These are phyloP conservation scores for Notospermus geniculatus DNA, from an alignment of 1,140 invertebrate genomes.

Conservation along the genomic window DNA sequence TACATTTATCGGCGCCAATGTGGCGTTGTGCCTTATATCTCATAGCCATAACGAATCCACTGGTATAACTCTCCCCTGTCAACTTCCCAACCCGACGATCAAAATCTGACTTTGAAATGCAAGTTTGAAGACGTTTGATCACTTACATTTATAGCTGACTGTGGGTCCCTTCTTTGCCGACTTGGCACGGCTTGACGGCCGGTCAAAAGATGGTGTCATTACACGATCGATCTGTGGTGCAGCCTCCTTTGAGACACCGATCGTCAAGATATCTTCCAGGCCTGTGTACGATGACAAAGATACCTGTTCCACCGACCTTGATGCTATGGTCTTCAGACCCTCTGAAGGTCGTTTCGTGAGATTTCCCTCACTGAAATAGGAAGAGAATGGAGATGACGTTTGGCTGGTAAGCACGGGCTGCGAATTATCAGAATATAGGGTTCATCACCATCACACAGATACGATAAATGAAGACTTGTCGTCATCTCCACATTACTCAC, in stretches of 20 bases:
- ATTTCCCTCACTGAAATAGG: constrained; percentile 25
- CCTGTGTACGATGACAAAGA: background rate
- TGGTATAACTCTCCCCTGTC: too few species aligned
- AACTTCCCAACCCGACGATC: too few species aligned
- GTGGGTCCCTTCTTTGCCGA: constrained; percentile 25
- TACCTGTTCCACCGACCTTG: background rate
- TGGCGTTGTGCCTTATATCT: too few species aligned
- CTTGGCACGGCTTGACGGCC: background rate
- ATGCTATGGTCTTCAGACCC: constrained; percentile 4
- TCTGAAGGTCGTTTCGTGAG: constrained; percentile 27
- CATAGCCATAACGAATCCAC: too few species aligned
- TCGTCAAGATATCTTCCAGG: background rate
- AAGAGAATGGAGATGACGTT: background rate
- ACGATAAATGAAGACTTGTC: too few species aligned
- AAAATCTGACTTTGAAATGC: too few species aligned
- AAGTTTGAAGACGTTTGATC: background rate
- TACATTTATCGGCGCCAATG: too few species aligned
- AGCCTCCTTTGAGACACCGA: background rate
- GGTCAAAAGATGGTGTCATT: constrained; percentile 18
- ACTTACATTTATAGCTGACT: constrained; percentile 40
- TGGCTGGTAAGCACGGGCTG: too few species aligned
- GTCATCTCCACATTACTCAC: too few species aligned
- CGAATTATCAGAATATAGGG: too few species aligned
- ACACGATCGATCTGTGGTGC: constrained; percentile 6
- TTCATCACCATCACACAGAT: too few species aligned